Evolutionary conservation across 2,113 vertebrate genomes (phyloP), one percentile per base, ranked within the genome.

Genomic region (Sceloporus tristichus): DNA sequence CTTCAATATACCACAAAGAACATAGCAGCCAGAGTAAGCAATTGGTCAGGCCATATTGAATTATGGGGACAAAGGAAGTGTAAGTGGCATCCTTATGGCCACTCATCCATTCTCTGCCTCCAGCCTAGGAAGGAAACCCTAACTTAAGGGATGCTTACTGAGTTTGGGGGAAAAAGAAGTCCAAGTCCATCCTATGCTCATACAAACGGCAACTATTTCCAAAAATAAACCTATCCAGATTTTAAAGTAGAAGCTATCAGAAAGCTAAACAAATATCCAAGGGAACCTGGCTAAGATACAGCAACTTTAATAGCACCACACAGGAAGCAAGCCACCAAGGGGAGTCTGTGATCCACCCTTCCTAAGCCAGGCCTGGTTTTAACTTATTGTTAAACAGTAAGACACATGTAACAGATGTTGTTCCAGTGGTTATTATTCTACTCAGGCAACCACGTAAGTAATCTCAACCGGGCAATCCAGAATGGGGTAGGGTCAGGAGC

Each of bases 321-420:
- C 18, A 84, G 87, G 87, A 88, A 84, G 74, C n/a, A 40, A 76
- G 40, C 53, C 62, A 70, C 81, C 62, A 38, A 54, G 16, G 74
- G 87, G 74, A 62, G 42, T 70, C 74, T 84, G 42, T 84, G 87
- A 78, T 84, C 81, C 87, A 78, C 74, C 81, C 80, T 78, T 77
- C 48, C 27, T 40, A 88, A 83, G 40, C 53, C 54, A 77, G 42
- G n/a, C 42, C 42, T 82, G 38, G 29, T 68, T 83, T 83, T 21
- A 38, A 8, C 29, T 77, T 77, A 59, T 62, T 88, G 80, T 78
- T 77, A 18, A 81, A 71, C 74, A 38, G 18, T 34, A 79, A 62
- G 19, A 68, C 40, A 2, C 65, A 53, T 53, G 27, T 25, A 53
- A 82, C 29, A 10, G 59, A 82, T 76, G 6, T 23, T 5, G 6